Conservation (phyloP, 2,797 vertebrate species). For the Trichosurus vulpecula region DNA sequence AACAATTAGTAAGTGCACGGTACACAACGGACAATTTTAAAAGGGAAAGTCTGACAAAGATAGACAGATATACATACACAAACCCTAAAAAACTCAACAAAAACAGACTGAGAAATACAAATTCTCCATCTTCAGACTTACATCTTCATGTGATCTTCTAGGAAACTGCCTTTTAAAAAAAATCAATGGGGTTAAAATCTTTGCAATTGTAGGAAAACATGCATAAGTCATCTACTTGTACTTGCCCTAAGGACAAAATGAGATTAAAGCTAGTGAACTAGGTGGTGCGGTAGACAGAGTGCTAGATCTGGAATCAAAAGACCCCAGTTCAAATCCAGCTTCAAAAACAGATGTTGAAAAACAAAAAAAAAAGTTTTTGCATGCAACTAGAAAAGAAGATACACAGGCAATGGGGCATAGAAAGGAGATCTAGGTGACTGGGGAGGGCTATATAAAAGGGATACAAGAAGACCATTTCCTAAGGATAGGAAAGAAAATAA, state of each 20-base stretch:
- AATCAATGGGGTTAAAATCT: background rate
- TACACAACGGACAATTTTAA: background rate
- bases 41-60: background rate
- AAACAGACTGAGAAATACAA: background rate
- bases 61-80: background rate
- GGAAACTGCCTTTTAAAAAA: background rate
- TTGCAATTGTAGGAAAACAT: background rate
- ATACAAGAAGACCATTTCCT: too few species aligned
- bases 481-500: too few species aligned
- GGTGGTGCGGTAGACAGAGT: background rate
- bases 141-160: background rate
- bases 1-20: too few species aligned
- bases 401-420: too few species aligned
- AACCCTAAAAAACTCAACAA: background rate
- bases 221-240: background rate
- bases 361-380: too few species aligned
- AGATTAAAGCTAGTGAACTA: background rate
- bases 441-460: too few species aligned
- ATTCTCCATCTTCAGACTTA: background rate
- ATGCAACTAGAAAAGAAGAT: too few species aligned
- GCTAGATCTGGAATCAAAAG: background rate
- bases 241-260: background rate
- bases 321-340: background rate
- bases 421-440: too few species aligned
- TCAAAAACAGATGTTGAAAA: too few species aligned